Evolutionary conservation across 2,888 invertebrate genomes (phyloP).

Genomic region (Antheraea assamensis): DNA sequence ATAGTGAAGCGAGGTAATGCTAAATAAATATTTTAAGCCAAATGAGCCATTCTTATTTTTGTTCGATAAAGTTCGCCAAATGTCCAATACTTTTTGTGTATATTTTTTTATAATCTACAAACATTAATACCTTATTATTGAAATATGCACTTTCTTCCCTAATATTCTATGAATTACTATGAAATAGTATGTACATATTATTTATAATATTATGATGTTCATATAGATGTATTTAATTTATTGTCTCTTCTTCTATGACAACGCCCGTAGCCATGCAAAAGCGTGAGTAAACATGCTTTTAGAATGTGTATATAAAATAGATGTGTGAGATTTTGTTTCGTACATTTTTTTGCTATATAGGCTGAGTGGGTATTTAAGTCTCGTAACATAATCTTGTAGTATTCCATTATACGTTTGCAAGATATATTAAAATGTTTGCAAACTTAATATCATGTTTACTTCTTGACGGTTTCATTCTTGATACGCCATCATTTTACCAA

Average conservation of each 20-base stretch:
- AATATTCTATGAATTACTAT: constrained; percentile 23
- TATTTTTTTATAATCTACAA: constrained; percentile 2
- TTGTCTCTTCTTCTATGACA: constrained; percentile 78
- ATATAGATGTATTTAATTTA: constrained; percentile 68
- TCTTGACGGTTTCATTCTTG: too few species aligned
- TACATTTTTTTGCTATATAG: constrained; percentile 16
- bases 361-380: background rate
- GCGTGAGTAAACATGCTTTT: constrained; percentile 80
- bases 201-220: constrained; percentile 40
- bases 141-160: constrained; percentile 35
- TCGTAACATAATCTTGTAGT: background rate
- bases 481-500: too few species aligned
- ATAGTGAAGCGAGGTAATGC: too few species aligned
- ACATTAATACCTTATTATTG: constrained; percentile 27
- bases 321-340: constrained; percentile 60
- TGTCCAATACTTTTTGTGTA: constrained; percentile 6
- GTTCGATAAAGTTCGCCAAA: background rate
- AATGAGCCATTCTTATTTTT: background rate
- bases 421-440: background rate
- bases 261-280: constrained; percentile 81
- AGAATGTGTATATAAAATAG: constrained; percentile 54
- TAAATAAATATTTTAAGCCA: too few species aligned
- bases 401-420: background rate
- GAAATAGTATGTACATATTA: constrained; percentile 24
- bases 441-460: too few species aligned